Conservation (phyloP, 2,888 invertebrate genomes). For the Dynastes maya region DNA sequence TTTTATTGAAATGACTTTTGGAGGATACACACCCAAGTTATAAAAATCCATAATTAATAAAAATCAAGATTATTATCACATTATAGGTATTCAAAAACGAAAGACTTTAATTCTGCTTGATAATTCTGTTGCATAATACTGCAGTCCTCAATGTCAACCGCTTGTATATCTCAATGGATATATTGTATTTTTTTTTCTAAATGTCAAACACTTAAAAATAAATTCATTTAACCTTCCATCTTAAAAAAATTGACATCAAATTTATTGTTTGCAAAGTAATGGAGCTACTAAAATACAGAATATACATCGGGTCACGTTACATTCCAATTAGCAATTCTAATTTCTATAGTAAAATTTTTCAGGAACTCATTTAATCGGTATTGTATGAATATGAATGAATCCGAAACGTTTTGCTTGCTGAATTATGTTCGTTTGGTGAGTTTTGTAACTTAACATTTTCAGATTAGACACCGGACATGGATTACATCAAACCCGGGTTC, state of each 20-base stretch:
- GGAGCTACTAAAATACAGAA: conserved; percentile 7
- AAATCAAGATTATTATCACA: no score
- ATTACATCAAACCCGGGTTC: neutral
- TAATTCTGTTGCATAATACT: conserved; percentile 31
- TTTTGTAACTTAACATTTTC: neutral
- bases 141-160: conserved; percentile 32
- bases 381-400: conserved; percentile 43
- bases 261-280: conserved; percentile 25
- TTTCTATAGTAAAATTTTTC: conserved; percentile 42
- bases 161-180: conserved; percentile 19
- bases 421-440: neutral
- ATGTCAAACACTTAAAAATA: conserved; percentile 32
- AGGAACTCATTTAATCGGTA: conserved; percentile 35
- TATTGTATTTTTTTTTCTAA: conserved; percentile 31
- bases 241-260: conserved; percentile 36
- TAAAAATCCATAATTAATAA: neutral
- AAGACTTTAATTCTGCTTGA: neutral
- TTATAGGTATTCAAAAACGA: neutral
- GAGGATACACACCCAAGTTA: neutral
- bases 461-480: neutral
- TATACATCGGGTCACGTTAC: conserved; percentile 37
- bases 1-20: neutral
- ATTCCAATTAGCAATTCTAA: conserved; percentile 40
- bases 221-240: conserved; percentile 28
- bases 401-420: neutral